Conservation (phyloP, 2,797 vertebrate genomes). For the Enteromius paludinosus region DNA sequence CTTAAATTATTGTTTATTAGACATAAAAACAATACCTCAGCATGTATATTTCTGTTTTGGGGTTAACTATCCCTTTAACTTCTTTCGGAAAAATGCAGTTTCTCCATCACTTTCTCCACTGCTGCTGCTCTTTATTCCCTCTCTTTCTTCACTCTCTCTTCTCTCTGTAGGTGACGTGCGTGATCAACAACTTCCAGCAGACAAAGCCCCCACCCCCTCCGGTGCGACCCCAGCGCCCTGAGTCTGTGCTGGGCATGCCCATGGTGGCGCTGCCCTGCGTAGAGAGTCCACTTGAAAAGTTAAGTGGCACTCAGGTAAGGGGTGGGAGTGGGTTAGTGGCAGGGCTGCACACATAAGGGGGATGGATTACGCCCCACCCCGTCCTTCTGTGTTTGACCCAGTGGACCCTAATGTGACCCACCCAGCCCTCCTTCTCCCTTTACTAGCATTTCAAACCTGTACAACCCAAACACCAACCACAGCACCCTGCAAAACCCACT, state of each 20-base stretch:
- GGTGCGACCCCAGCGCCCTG: slow-evolving; percentile 68
- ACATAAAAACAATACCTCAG: no score
- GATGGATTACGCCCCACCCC: slow-evolving; percentile 43
- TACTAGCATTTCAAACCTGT: slow-evolving; percentile 47
- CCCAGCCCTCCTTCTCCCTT: slow-evolving; percentile 46
- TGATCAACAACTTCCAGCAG: slow-evolving; percentile 90
- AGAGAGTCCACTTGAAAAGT: slow-evolving; percentile 92
- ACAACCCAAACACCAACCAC: slow-evolving; percentile 44
- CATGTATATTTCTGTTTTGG: no score
- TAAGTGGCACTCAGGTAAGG: slow-evolving; percentile 94
- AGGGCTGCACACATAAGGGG: slow-evolving; percentile 47
- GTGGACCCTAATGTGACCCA: slow-evolving; percentile 49
- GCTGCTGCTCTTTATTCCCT: background rate
- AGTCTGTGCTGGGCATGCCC: slow-evolving; percentile 76
- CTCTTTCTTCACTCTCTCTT: background rate
- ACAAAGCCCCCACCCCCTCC: slow-evolving; percentile 61
- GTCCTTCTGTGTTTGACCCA: slow-evolving; percentile 51
- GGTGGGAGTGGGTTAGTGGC: slow-evolving; percentile 66
- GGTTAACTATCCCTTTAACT: no score
- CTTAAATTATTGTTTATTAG: no score
- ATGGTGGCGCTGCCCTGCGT: slow-evolving; percentile 81
- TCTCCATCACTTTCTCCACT: background rate
- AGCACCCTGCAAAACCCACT: slow-evolving; percentile 21
- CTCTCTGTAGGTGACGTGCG: slow-evolving; percentile 84
- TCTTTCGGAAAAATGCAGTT: no score